Evolutionary conservation across 2,113 vertebrate genomes (phyloP).

Genomic region (Scomber japonicus): DNA sequence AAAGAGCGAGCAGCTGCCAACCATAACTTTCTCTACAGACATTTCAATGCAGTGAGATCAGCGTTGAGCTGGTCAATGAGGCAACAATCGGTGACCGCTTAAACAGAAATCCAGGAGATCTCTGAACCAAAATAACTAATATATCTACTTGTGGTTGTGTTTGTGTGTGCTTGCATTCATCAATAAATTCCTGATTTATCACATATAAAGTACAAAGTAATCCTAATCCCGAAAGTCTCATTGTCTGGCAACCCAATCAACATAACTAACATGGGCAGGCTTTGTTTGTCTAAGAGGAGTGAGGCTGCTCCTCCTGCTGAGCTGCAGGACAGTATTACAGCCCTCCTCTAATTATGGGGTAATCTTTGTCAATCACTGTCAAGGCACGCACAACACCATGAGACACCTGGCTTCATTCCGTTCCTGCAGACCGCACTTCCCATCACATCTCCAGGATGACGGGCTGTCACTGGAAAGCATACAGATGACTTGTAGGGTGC

Average conservation of each 20-base stretch:
- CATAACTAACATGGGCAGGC: constrained; percentile 45
- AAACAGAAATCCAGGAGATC: not conserved
- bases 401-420: constrained; percentile 59
- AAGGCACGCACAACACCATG: constrained; percentile 18
- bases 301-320: constrained; percentile 59
- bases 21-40: constrained; percentile 44
- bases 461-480: not conserved
- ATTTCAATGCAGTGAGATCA: constrained; percentile 46
- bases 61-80: not conserved
- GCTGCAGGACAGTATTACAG: constrained; percentile 54
- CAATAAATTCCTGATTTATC: constrained; percentile 16
- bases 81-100: constrained; percentile 10
- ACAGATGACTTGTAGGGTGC: constrained; percentile 13
- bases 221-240: constrained; percentile 10
- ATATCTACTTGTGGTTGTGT: too few relatives aligned
- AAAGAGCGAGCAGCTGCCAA: constrained; percentile 38
- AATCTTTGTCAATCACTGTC: constrained; percentile 70
- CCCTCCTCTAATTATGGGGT: constrained; percentile 69
- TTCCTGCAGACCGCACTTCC: constrained; percentile 21
- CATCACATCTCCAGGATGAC: constrained; percentile 26
- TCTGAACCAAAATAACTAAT: not conserved
- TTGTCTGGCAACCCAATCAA: constrained; percentile 56
- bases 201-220: constrained; percentile 3
- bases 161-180: not conserved
- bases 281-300: constrained; percentile 60